Base-by-base conservation (phyloP, 2,888 invertebrate species). In the Strigamia maritima region DNA sequence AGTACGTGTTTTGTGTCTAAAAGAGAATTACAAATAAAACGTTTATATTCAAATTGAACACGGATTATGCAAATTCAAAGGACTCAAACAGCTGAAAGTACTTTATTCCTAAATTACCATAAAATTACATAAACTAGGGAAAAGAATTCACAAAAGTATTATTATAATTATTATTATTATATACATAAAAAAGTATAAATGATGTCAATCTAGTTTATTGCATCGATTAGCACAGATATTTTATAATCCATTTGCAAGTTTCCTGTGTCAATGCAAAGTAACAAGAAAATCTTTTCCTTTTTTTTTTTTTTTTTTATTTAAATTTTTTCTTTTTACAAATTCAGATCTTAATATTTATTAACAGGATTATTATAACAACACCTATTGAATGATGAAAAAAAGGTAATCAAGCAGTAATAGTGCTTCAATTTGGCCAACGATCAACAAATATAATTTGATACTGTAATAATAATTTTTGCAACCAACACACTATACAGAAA, bases 361-460 rank as follows among this genome's bases (percentile, higher is more conserved):
- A 75, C 75, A 38, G 75, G 22, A 75, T 38, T 31, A 31, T 40
- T 38, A 16, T 74, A 35, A 40, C 75, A 38, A 40, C 75, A 75
- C 38, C 75, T 40, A 38, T 26, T n/a, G 31, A 31, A 31, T 70
- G 28, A 70, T 26, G 16, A 28, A 28, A 75, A 75, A 75, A 75
- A 75, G 12, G 7, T 35, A 26, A 4, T n/a, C 4, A 75, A 75
- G 28, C 75, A n/a, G 8, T n/a, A 6, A 65, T 75, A 16, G 38
- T 38, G 75, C 75, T 75, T 31, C 31, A 22, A 22, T 75, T 75
- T 75, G 35, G 75, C 75, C 74, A 75, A 75, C 65, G 26, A 28
- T 65, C 65, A 65, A 65, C 65, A 65, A 65, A 65, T 65, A 65
- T 65, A 65, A 65, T 65, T 65, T 65, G n/a, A n/a, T n/a, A n/a